Evolutionary conservation across 2,113 vertebrate species (phyloP), one percentile per base, ranked within the genome.

Genomic region (Malaclemys terrapin): DNA sequence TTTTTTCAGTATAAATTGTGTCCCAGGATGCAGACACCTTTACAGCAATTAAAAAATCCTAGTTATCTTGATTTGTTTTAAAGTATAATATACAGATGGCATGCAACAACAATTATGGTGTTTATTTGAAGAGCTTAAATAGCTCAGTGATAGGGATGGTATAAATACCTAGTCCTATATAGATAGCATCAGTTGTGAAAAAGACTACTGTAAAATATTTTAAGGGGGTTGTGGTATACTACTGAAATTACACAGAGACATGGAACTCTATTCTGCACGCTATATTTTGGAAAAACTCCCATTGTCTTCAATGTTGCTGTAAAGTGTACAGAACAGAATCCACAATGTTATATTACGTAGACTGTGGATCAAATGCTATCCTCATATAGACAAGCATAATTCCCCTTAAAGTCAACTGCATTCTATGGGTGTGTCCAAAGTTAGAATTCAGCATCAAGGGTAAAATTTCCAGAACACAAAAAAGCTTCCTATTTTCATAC

Each of bases 321-420:
- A 50, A 83, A 1, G 25, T 38, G 25, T 50, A 31, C 80, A 79
- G 91, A 80, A 82, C 22, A 29, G 11, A 78, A 78, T 5, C 35
- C 12, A 6, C 11, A 25, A 45, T 38, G 49, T 50, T 54, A 31
- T 19, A 38, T 72, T 72, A 72, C 35, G 3, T 8, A 38, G n/a
- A 72, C 45, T 6, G 27, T 0, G 0, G 81, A 54, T 10, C 11
- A 59, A 59, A 59, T 59, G 57, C 27, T 59, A 59, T 31, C 57
- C 56, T 57, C 24, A 82, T 8, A 82, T 6, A 56, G 8, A 13
- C 19, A 29, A 6, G 8, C 17, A 53, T 12, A 49, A 76, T 45
- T 47, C 14, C 57, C 50, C 35, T 42, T 83, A n/a, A 54, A 0
- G 0, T 14, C 31, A 49, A 2, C 57, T 65, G 47, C 6, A 13